Evolutionary conservation across 2,888 invertebrate species (phyloP).

Genomic region (Amphipyra berbera): DNA sequence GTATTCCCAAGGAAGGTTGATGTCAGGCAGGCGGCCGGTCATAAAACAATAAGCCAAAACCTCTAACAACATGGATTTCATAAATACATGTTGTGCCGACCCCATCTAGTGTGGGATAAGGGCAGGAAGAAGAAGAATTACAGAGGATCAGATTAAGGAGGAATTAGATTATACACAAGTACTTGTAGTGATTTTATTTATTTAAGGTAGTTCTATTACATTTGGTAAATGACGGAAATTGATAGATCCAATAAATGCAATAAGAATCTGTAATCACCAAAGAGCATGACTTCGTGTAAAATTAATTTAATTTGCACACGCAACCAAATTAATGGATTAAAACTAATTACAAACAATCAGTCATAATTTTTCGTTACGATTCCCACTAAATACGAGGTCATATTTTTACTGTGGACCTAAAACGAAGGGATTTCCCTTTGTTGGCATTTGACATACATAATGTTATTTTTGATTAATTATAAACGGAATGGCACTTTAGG

Average conservation of each 20-base stretch:
- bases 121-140: too few relatives aligned
- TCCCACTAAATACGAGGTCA: constrained; percentile 37
- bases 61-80: too few relatives aligned
- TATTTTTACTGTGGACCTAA: constrained; percentile 38
- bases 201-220: constrained; percentile 63
- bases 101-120: too few relatives aligned
- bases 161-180: constrained; percentile 25
- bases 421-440: too few relatives aligned
- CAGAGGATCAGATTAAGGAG: neutral
- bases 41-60: too few relatives aligned
- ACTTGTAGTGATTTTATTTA: constrained; percentile 50
- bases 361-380: constrained; percentile 54
- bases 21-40: too few relatives aligned
- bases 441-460: too few relatives aligned
- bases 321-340: constrained; percentile 45
- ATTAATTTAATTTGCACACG: constrained; percentile 21
- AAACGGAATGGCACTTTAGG: too few relatives aligned
- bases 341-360: constrained; percentile 61
- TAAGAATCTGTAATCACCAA: constrained; percentile 33
- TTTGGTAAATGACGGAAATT: constrained; percentile 61
- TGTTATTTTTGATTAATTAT: too few relatives aligned
- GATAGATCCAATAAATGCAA: constrained; percentile 61
- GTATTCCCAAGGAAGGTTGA: too few relatives aligned
- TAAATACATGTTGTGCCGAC: too few relatives aligned
- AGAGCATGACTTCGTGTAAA: constrained; percentile 28